Evolutionary conservation across 2,888 invertebrate species (phyloP), one percentile per base, ranked within the genome.

Genomic region (Listrodromus nycthemerus): DNA sequence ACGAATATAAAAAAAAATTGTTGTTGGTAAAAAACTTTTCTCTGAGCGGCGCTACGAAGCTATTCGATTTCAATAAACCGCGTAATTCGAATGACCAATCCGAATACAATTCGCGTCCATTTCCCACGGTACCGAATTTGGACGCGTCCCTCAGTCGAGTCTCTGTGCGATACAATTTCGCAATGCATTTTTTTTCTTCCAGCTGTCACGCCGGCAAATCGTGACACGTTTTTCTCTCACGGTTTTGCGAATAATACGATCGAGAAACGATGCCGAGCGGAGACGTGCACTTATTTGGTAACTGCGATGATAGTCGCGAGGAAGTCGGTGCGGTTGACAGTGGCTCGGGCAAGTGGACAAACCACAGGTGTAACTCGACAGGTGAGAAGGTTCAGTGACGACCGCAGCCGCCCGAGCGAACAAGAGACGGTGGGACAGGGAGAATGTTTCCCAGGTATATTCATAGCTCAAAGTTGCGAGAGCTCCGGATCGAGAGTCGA

Each of bases 51-150:
- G 41, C 13, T 45, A 2, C 41, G 16, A 3, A 3, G 4, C 3
- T 4, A 0, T 45, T 45, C 41, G 41, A 45, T 45, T 24, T 24
- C 4, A n/a, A 45, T n/a, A 67, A 48, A 27, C 21, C n/a, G 52
- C 16, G 19, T 33, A 70, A 52, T 55, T 24, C 8, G 55, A 58
- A 71, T 70, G 24, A 37, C 1, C 55, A 37, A 37, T 37, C 37
- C 13, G 50, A 41, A 66, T 10, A 55, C 33, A n/a, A 19, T 37
- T 33, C 33, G 3, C 16, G 3, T 30, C 19, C 8, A 8, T 61
- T 80, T 80, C 80, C 24, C 83, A 77, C 80, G 83, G 33, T 77
- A 27, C 83, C 33, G 45, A 77, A 73, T 78, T 69, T 73, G 80
- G 55, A 33, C 67, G 76, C 13, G 41, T 75, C 75, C 80, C 69